Conservation (phyloP, 92 coral and sea anemone species). For the Desmophyllum pertusum region DNA sequence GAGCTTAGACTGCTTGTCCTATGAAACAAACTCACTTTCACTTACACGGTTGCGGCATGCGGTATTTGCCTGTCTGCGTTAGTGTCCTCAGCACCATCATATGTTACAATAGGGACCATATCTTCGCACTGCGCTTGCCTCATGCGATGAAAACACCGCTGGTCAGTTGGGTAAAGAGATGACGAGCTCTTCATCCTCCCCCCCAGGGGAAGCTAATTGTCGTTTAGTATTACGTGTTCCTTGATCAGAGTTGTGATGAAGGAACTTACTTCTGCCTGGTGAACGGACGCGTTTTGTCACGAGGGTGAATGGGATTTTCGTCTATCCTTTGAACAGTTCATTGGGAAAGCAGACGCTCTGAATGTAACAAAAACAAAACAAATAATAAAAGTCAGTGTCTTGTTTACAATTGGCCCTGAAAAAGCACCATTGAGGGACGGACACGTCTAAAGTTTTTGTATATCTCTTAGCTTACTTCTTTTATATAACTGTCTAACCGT, state of each 20-base stretch:
- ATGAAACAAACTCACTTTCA: constrained; percentile 43
- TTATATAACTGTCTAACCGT: background rate
- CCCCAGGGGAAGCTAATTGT: background rate
- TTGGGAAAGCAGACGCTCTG: constrained; percentile 10
- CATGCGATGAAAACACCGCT: constrained; percentile 4
- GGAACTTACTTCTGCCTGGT: background rate
- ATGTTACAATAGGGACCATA: constrained; percentile 26
- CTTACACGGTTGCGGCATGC: constrained; percentile 30
- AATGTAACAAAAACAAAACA: too few species aligned
- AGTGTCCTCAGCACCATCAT: constrained; percentile 24
- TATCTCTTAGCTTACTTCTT: too few species aligned
- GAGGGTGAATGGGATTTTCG: background rate
- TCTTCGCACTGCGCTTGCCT: constrained; percentile 3
- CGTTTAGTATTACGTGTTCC: background rate
- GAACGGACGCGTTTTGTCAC: background rate
- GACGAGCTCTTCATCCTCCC: background rate
- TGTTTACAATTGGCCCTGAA: too few species aligned
- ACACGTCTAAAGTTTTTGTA: too few species aligned
- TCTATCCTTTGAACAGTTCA: background rate
- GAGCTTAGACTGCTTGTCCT: constrained; percentile 29
- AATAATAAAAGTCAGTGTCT: background rate
- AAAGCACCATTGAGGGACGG: too few species aligned
- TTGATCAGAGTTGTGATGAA: background rate
- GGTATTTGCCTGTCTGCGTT: background rate
- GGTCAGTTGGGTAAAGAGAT: background rate